Evolutionary conservation across 2,797 vertebrate genomes (phyloP).

Genomic region (Pangasius macronema): DNA sequence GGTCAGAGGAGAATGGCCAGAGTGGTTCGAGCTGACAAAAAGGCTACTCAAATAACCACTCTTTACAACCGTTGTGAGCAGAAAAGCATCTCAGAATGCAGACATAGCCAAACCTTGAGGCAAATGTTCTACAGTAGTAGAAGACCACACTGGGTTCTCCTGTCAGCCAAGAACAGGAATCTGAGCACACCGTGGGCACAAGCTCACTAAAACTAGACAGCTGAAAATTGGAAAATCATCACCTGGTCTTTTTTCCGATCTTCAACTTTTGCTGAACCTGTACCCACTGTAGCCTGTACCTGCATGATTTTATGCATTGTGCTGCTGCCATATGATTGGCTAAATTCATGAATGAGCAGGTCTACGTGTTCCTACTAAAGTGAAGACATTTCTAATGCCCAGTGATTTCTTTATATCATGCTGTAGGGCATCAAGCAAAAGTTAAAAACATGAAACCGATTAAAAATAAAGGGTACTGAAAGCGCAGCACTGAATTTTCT

Average conservation of each 20-base stretch:
- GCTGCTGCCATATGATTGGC: background rate
- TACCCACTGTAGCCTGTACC: background rate
- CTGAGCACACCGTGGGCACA: background rate
- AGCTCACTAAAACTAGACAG: background rate
- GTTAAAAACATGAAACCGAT: background rate
- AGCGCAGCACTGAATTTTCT: too few species aligned
- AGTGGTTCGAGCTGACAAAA: background rate
- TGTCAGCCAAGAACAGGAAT: background rate
- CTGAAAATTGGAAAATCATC: background rate
- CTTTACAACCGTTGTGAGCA: background rate
- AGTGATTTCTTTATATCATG: background rate
- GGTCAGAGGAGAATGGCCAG: background rate
- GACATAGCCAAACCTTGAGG: background rate
- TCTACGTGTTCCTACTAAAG: background rate
- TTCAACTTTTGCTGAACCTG: background rate
- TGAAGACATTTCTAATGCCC: background rate
- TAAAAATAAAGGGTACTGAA: background rate
- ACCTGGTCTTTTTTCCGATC: background rate
- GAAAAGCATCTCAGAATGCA: background rate
- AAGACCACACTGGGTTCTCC: background rate
- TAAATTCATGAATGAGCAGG: background rate
- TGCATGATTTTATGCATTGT: background rate
- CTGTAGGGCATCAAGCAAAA: background rate
- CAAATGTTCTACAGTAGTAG: background rate
- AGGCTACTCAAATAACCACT: background rate